Evolutionary conservation across 30 jellyfish, hydroid and myxozoan genomes (phyloP).

Genomic region (Cassiopea andromeda): DNA sequence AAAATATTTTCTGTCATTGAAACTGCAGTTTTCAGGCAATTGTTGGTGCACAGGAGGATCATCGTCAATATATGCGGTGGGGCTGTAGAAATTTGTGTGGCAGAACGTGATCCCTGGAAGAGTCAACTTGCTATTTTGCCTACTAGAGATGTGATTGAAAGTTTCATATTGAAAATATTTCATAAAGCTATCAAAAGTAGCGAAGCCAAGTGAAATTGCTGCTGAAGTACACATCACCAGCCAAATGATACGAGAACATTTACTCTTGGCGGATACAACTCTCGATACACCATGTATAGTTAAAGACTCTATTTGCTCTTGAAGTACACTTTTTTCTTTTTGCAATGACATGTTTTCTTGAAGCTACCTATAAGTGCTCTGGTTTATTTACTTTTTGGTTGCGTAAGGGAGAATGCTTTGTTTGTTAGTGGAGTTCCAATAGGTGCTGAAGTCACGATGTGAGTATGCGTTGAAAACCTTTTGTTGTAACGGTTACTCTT

Average conservation of each 20-base stretch:
- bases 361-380: background rate
- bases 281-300: constrained; percentile 44
- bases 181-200: background rate
- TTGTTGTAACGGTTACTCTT: no score
- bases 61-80: background rate
- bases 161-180: constrained; percentile 1
- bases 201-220: background rate
- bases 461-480: no score
- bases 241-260: constrained; percentile 1
- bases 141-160: background rate
- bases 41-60: background rate
- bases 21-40: constrained; percentile 48
- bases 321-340: background rate
- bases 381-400: no score
- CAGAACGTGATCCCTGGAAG: constrained; percentile 63
- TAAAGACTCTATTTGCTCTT: constrained; percentile 7
- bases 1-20: constrained; percentile 12
- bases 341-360: background rate
- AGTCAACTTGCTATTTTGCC: background rate
- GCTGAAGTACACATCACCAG: constrained; percentile 10
- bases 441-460: no score
- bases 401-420: background rate
- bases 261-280: constrained; percentile 9
- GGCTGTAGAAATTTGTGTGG: constrained; percentile 32
- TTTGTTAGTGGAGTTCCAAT: no score